Base-by-base conservation (phyloP, 2,888 invertebrate genomes). In the Dicycla oo region DNA sequence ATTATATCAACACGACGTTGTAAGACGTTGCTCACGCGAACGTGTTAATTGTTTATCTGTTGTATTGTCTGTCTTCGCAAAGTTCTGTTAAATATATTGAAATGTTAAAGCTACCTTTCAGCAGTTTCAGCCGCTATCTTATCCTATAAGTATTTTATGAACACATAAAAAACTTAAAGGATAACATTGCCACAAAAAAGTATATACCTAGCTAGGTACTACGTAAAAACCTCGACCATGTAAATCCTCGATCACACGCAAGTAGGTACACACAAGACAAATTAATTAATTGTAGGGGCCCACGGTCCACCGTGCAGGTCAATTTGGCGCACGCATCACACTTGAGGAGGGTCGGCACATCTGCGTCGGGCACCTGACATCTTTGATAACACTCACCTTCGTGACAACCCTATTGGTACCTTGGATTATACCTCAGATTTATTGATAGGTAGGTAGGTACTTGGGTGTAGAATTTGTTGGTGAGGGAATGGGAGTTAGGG, bases 331-430 rank as follows among this genome's bases (percentile, higher is more conserved):
- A 73, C 72, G 62, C 58, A 69, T 76, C 69, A 53, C 81, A 88
- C 90, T 91, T 88, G 88, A 91, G 87, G 78, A 88, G 90, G 91
- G 91, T 89, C 83, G 86, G 82, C 83, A 85, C 82, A 81, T 86
- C 91, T 91, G 93, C 81, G 66, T 64, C 71, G 78, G 92, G 88
- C 94, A 94, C 92, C 93, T 94, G 94, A 93, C 93, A 94, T 94
- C 94, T 94, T 93, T 91, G 91, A 94, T 85, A 88, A 89, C 93
- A 83, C 94, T 94, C 86, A 90, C 92, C 92, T 93, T 91, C 83
- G 82, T 88, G 89, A 90, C 88, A 89, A 75, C 88, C 87, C 88
- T 89, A 83, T 60, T 69, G 18, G 43, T 77, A 69, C 69, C 70
- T 76, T 80, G 67, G 56, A 40, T 64, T 74, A 65, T 60, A 30